phyloP scores from a whole-genome alignment of 2,888 invertebrate species.

The Platycnemis pennipes region DNA sequence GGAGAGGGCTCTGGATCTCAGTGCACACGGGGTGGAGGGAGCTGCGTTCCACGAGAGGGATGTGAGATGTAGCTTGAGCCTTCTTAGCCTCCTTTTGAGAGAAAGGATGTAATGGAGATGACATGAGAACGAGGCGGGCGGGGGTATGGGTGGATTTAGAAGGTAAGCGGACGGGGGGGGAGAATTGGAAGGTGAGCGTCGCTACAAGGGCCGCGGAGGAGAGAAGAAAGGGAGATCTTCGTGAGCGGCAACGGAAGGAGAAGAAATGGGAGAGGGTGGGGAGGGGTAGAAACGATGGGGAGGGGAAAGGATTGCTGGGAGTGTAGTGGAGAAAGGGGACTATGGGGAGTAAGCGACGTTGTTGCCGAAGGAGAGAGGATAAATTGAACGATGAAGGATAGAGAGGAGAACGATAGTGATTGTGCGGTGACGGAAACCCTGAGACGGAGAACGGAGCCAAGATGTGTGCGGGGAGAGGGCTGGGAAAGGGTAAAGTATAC shows the following conservation, averaged over 20 bases:
- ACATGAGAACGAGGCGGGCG: neutral
- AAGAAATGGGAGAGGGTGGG: neutral
- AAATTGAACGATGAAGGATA: neutral
- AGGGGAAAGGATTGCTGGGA: neutral
- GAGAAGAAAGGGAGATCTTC: neutral
- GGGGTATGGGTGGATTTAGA: neutral
- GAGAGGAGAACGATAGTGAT: neutral
- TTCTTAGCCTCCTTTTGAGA: conserved; percentile 24
- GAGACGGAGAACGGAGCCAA: too few relatives aligned
- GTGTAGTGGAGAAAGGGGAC: neutral
- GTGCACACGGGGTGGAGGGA: neutral
- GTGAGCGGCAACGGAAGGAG: neutral
- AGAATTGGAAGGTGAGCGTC: neutral
- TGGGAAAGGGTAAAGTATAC: neutral
- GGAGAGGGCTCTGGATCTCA: neutral
- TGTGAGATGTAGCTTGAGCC: neutral
- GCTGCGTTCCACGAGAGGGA: too few relatives aligned
- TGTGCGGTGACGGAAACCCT: neutral
- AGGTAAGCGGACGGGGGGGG: neutral
- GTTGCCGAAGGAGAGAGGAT: neutral
- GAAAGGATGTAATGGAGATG: conserved; percentile 53
- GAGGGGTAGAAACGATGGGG: neutral
- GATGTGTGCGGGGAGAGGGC: too few relatives aligned
- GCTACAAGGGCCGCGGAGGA: neutral
- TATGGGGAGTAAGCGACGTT: neutral